These are phyloP conservation scores for Bovichtus diacanthus DNA, from an alignment of 2,797 vertebrate species.

Conservation along the genomic window DNA sequence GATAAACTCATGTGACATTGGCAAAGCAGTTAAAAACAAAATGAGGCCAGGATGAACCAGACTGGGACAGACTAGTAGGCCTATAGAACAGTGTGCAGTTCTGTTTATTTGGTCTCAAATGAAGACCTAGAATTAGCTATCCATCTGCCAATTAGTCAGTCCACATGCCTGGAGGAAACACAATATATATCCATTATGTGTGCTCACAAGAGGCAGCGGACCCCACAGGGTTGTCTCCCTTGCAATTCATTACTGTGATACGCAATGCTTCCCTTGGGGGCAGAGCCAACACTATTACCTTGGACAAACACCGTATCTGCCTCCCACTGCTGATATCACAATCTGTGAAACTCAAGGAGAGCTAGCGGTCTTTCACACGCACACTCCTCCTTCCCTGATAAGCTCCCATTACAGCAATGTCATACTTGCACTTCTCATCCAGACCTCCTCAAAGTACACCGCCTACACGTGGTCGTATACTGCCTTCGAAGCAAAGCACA, in stretches of 20 bases:
- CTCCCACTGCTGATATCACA: constrained; percentile 56
- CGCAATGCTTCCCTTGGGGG: constrained; percentile 58
- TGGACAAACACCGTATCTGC: constrained; percentile 39
- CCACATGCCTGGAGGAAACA: constrained; percentile 51
- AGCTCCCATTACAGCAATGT: constrained; percentile 54
- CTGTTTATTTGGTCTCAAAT: constrained; percentile 13
- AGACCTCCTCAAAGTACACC: neutral
- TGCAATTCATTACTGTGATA: constrained; percentile 70
- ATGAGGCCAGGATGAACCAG: constrained; percentile 32
- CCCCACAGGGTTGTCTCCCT: constrained; percentile 43
- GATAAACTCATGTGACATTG: constrained; percentile 30
- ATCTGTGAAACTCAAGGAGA: constrained; percentile 68
- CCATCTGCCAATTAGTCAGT: constrained; percentile 60
- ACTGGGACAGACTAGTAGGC: neutral
- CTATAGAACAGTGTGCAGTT: neutral
- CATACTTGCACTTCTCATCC: constrained; percentile 16
- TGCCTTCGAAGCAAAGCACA: neutral
- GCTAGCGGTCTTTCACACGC: constrained; percentile 37
- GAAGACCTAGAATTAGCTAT: constrained; percentile 30
- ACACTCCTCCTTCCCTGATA: constrained; percentile 37
- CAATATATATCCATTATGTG: constrained; percentile 63
- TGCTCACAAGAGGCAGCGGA: constrained; percentile 41
- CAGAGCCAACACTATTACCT: constrained; percentile 52
- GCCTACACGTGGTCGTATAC: neutral
- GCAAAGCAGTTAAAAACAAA: constrained; percentile 30